Percentiles rank a stretch among this genome's conserved stretches.
Conservation (phyloP, 2,888 invertebrate genomes). For the Noctua janthe region DNA sequence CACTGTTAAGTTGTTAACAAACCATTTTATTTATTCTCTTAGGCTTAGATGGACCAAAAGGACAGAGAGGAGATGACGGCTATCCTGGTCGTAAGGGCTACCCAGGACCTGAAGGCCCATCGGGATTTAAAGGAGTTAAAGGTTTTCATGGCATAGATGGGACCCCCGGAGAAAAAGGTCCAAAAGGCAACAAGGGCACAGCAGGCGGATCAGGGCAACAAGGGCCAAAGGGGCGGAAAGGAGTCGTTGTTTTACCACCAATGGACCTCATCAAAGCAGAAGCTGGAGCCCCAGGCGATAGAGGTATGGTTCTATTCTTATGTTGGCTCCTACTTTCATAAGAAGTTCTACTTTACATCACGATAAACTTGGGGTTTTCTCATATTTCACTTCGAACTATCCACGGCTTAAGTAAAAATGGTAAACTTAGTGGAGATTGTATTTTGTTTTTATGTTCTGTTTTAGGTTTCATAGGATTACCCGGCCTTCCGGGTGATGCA, state of each 20-base stretch:
- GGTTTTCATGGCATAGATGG: constrained; percentile 85
- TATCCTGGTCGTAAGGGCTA: constrained; percentile 78
- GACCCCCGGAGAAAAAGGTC: constrained; percentile 87
- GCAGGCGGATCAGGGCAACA: constrained; percentile 85
- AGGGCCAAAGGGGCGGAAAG: constrained; percentile 89
- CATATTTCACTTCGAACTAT: not conserved
- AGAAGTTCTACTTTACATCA: not conserved
- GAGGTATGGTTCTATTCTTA: constrained; percentile 78
- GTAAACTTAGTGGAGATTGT: not conserved
- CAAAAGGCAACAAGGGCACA: constrained; percentile 84
- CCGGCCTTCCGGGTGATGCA: constrained; percentile 83
- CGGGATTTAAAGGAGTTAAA: constrained; percentile 77
- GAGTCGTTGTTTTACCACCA: constrained; percentile 77
- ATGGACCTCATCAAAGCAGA: constrained; percentile 77
- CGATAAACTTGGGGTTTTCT: not conserved
- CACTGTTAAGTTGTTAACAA: not conserved
- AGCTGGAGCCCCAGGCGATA: constrained; percentile 91
- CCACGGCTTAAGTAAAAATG: not conserved
- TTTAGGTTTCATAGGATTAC: constrained; percentile 85
- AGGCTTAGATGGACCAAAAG: constrained; percentile 82
- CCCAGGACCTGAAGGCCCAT: constrained; percentile 78
- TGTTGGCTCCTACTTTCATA: not conserved
- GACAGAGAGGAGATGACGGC: constrained; percentile 81
- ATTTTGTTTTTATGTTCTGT: constrained; percentile 18
- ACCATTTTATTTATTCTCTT: constrained; percentile 44